phyloP scores from a whole-genome alignment of 1,140 invertebrate species.

The Zaprionus capensis region DNA sequence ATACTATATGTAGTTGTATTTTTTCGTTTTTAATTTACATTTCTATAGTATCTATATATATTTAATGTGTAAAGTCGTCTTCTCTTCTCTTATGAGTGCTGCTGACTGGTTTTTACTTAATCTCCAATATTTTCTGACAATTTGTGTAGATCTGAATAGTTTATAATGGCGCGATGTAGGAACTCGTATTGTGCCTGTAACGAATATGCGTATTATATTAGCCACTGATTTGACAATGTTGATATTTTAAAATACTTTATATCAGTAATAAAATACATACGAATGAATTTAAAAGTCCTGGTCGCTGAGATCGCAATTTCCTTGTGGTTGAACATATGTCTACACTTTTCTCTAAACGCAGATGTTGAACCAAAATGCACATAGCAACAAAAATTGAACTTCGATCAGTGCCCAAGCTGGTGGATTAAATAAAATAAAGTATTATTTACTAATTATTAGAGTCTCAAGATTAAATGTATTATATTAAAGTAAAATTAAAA shows the following conservation, averaged over 20 bases:
- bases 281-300: conserved; percentile 92
- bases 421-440: not conserved
- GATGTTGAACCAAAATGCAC: conserved; percentile 92
- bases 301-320: conserved; percentile 93
- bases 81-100: conserved; percentile 42
- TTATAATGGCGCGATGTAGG: conserved; percentile 94
- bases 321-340: conserved; percentile 93
- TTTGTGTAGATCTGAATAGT: conserved; percentile 94
- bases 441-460: not conserved
- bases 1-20: conserved; percentile 64
- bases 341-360: conserved; percentile 91
- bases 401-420: conserved; percentile 92
- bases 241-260: not conserved
- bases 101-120: conserved; percentile 56
- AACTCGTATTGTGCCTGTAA: conserved; percentile 96
- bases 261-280: conserved; percentile 86
- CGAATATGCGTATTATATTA: conserved; percentile 41
- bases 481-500: too few relatives aligned
- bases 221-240: not conserved
- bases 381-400: conserved; percentile 95
- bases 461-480: too few relatives aligned
- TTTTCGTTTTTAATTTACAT: conserved; percentile 62
- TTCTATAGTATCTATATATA: conserved; percentile 64
- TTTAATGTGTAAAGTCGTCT: conserved; percentile 45
- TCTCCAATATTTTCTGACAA: conserved; percentile 85